Conservation (phyloP, 2,797 vertebrate species). For the Perodicticus potto region DNA sequence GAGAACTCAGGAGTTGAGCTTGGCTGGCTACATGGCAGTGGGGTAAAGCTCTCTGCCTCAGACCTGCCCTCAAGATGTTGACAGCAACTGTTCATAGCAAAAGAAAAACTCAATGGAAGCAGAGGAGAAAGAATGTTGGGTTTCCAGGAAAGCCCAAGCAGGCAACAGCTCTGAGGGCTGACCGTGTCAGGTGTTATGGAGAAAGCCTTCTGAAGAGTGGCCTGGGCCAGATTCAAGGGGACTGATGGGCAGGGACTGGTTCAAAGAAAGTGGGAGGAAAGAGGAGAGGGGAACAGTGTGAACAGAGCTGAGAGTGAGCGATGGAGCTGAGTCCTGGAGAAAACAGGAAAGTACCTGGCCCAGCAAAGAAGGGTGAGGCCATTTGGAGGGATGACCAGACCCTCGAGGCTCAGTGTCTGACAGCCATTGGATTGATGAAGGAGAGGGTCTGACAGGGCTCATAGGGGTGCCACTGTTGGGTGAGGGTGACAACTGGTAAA, state of each 20-base stretch:
- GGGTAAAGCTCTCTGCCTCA: fast-evolving
- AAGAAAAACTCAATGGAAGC: fast-evolving
- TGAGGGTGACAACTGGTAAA: not conserved
- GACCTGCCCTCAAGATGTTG: not conserved
- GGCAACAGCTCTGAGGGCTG: fast-evolving
- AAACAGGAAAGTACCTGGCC: no score
- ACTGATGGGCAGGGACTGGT: no score
- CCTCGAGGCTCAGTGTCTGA: no score
- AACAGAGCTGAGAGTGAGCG: not conserved
- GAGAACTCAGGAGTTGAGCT: not conserved
- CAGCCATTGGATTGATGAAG: not conserved
- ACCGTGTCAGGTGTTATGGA: fast-evolving
- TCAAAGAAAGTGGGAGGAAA: not conserved
- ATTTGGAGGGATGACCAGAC: fast-evolving
- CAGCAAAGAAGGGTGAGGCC: not conserved
- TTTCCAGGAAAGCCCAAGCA: fast-evolving
- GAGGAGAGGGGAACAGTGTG: fast-evolving
- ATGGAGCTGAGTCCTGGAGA: not conserved
- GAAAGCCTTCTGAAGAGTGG: not conserved
- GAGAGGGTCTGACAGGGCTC: not conserved
- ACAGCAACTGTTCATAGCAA: fast-evolving
- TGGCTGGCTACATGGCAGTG: not conserved
- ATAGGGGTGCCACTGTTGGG: not conserved
- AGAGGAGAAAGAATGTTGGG: fast-evolving
- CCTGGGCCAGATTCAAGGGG: not conserved